Percentiles rank a stretch among this genome's conserved stretches.
These are phyloP conservation scores for Rhinogobio ventralis DNA, from an alignment of 2,797 vertebrate genomes.

Conservation along the genomic window DNA sequence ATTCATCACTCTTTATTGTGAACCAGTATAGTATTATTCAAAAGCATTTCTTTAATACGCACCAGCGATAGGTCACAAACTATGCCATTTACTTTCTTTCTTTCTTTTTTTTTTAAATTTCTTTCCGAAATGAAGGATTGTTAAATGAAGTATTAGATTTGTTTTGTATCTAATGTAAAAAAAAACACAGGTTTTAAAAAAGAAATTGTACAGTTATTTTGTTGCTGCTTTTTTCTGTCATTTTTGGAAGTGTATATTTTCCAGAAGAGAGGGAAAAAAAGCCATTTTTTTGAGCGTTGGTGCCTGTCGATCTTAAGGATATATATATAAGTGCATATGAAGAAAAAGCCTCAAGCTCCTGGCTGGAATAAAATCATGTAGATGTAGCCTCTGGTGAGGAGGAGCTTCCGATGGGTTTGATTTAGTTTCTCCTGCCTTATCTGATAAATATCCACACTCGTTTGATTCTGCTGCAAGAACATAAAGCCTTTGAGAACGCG, in stretches of 20 bases:
- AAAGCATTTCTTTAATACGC: conserved; percentile 84
- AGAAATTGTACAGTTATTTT: conserved; percentile 94
- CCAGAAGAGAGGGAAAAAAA: conserved; percentile 68
- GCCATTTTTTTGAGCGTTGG: conserved; percentile 74
- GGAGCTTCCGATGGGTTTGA: conserved; percentile 59
- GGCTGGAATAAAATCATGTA: conserved; percentile 66
- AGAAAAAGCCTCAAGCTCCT: conserved; percentile 77
- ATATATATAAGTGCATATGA: conserved; percentile 75
- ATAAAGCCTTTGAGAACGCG: conserved; percentile 13
- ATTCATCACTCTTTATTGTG: conserved; percentile 76
- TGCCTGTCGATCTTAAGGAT: conserved; percentile 75
- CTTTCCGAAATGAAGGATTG: conserved; percentile 93
- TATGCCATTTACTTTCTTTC: conserved; percentile 73
- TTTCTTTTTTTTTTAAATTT: conserved; percentile 8
- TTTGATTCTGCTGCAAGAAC: conserved; percentile 52
- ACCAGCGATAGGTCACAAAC: conserved; percentile 95
- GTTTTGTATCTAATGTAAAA: conserved; percentile 95
- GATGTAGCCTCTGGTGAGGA: conserved; percentile 58
- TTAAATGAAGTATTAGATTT: conserved; percentile 92
- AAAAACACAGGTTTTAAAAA: conserved; percentile 93
- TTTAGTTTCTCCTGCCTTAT: conserved; percentile 57
- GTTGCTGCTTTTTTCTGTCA: conserved; percentile 68
- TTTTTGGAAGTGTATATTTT: conserved; percentile 64
- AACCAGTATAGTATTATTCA: conserved; percentile 91
- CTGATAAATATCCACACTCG: conserved; percentile 58